Evolutionary conservation across 2,888 invertebrate species (phyloP), one percentile per base, ranked within the genome.

Genomic region (Rhingia rostrata): DNA sequence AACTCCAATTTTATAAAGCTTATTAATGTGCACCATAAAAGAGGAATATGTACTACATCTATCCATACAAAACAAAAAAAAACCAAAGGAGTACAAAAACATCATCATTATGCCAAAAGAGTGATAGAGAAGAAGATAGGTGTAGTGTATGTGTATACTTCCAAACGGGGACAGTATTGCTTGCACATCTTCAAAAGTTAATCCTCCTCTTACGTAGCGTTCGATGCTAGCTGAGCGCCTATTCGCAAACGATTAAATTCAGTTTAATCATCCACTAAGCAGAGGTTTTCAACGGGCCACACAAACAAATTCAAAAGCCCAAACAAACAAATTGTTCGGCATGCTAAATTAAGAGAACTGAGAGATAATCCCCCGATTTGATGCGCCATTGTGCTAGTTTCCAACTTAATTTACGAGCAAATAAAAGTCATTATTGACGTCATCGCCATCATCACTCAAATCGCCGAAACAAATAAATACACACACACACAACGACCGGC

Each of bases 231-330:
- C 88, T 91, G 91, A 86, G 89, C 89, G 89, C 91, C 91, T 91
- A 89, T 89, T 91, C 90, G 88, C 91, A 90, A 90, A 91, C 91
- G 91, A 91, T 91, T 91, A 91, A 90, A 91, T 91, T 90, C 91
- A 90, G 91, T 91, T 91, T 91, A 91, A 91, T 90, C 90, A 90
- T 90, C 90, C 89, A 90, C 90, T 90, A 90, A 90, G 88, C 88
- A 88, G 88, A 53, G 66, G 60, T 60, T 72, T 67, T 33, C 14
- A 41, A 47, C 35, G 61, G 45, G n/a, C 60, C 33, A 14, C 41
- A 72, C 45, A 58, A 79, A 73, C 60, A 39, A 47, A 51, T 73
- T 67, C 41, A 39, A 80, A 77, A 74, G n/a, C 58, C 58, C 73
- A 67, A 75, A 70, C 54, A 67, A 66, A 61, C 63, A 49, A 84